phyloP scores from a whole-genome alignment of 92 coral and sea anemone genomes.

The Phenganax subtilis region DNA sequence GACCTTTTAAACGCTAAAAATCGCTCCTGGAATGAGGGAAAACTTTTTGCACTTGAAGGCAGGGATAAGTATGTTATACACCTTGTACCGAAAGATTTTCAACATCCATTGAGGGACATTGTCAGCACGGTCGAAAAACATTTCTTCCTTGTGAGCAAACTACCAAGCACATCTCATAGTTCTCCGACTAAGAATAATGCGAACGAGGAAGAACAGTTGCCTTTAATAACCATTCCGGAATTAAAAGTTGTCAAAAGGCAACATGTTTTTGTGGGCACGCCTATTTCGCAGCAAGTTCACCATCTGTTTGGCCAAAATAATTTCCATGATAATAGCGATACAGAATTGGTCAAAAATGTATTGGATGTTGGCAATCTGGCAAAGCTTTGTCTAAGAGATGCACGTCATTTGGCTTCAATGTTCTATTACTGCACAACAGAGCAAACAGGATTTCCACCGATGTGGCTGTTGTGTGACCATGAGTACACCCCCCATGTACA shows the following conservation, averaged over 20 bases:
- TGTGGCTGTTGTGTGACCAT: slow-evolving; percentile 68
- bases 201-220: slow-evolving; percentile 6
- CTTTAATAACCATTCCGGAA: slow-evolving; percentile 14
- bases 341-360: not conserved
- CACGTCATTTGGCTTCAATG: slow-evolving; percentile 69
- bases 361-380: not conserved
- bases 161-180: slow-evolving; percentile 13
- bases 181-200: slow-evolving; percentile 1
- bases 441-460: slow-evolving; percentile 39
- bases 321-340: not conserved
- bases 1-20: slow-evolving; percentile 2
- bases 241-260: slow-evolving; percentile 52
- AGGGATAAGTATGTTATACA: slow-evolving; percentile 8
- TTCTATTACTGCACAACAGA: slow-evolving; percentile 61
- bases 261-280: slow-evolving; percentile 84
- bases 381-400: slow-evolving; percentile 45
- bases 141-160: slow-evolving; percentile 67
- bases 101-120: slow-evolving; percentile 72
- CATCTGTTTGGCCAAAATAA: slow-evolving; percentile 40
- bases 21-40: not conserved
- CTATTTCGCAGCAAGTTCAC: slow-evolving; percentile 68
- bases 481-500: slow-evolving; percentile 52
- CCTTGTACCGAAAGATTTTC: slow-evolving; percentile 34
- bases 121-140: slow-evolving; percentile 55
- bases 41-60: not conserved